Evolutionary conservation across 1,140 invertebrate species (phyloP).

Genomic region (Gerris buenoi): DNA sequence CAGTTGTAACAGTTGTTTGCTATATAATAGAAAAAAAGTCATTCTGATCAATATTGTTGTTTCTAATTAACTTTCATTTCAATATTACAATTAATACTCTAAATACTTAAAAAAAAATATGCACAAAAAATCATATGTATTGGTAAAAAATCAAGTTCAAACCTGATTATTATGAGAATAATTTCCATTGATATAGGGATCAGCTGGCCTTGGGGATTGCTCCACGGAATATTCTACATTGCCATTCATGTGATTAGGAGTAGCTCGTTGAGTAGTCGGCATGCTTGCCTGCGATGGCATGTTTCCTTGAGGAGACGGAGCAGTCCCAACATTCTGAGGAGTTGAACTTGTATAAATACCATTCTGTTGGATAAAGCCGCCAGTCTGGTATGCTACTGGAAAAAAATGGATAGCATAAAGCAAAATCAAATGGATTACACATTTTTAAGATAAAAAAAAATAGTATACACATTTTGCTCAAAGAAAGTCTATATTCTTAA

Average conservation of each 20-base stretch:
- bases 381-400: slow-evolving; percentile 15
- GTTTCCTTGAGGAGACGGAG: slow-evolving; percentile 17
- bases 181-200: slow-evolving; percentile 19
- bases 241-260: slow-evolving; percentile 8
- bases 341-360: slow-evolving; percentile 13
- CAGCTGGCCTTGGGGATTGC: slow-evolving; percentile 18
- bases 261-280: not conserved
- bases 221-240: slow-evolving; percentile 20
- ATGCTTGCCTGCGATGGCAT: slow-evolving; percentile 15
- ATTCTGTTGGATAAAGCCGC: slow-evolving; percentile 20
- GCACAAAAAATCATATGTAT: no score
- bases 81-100: no score
- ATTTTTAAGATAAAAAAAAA: no score
- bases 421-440: no score
- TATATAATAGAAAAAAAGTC: no score
- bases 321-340: slow-evolving; percentile 7
- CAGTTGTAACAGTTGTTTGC: no score
- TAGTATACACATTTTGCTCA: no score
- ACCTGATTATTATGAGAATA: slow-evolving; percentile 21
- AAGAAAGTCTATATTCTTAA: no score
- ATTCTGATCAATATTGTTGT: no score
- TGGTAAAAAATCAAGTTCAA: not conserved
- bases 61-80: no score
- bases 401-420: no score
- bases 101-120: no score